Base-by-base conservation (phyloP, 35 echinoderm and acorn worm genomes). In the Strongylocentrotus purpuratus region DNA sequence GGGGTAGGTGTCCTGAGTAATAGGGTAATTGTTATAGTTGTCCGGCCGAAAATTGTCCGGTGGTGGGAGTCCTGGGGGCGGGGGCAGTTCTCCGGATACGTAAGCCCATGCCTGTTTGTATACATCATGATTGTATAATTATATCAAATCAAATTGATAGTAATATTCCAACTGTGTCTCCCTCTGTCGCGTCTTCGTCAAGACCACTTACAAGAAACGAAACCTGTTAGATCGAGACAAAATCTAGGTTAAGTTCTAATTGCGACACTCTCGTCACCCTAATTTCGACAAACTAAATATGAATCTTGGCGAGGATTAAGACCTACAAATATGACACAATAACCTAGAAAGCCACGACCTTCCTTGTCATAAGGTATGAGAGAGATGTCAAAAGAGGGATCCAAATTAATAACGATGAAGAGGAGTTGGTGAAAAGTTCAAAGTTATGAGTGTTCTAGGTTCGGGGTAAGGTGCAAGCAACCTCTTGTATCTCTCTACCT, bases 241-340 rank as follows among this genome's bases (percentile, higher is more conserved):
- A 25, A 78, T n/a, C 20, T 28, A 78, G 65, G 65, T 78, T 22
- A n/a, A n/a, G 65, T 78, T 78, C 65, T 78, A 78, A 78, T 78
- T 78, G 65, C 65, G 65, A 18, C 65, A 78, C 65, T 78, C 65
- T 78, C 28, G 65, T 78, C 65, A 78, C 22, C 65, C 28, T 78
- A 22, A 78, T 78, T 78, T 7, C 28, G 65, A 78, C 28, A 78
- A 78, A 78, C 65, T 78, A n/a, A 78, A n/a, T 78, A 78, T 78
- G 65, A 55, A 78, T 78, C 22, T 78, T 8, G 65, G 65, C 22
- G 65, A 28, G 28, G 20, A 78, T 78, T n/a, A 78, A 78, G 65
- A 28, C 65, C 65, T 78, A 78, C 65, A 78, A 78, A 78, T 78
- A n/a, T 78, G 65, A 78, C 65, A 78, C 65, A 78, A 78, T 28